Evolutionary conservation across 2,797 vertebrate species (phyloP).

Genomic region (Emys orbicularis): DNA sequence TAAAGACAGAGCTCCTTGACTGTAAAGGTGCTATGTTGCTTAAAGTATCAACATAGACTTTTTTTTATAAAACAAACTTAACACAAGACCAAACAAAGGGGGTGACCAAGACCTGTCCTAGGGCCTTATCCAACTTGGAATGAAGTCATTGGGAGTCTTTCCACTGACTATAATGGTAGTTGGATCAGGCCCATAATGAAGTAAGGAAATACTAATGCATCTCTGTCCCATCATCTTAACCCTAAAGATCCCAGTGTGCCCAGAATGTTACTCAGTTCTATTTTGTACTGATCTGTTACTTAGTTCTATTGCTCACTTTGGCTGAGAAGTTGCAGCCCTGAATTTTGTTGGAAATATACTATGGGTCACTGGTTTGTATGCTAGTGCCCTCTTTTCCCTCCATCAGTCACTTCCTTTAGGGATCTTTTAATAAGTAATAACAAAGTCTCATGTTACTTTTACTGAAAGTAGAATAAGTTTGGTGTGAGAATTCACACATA

Average conservation of each 20-base stretch:
- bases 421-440: background rate
- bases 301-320: background rate
- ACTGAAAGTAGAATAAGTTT: background rate
- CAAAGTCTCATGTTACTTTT: background rate
- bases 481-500: background rate
- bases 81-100: too few species aligned
- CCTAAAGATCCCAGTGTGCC: background rate
- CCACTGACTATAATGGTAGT: background rate
- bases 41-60: background rate
- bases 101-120: background rate
- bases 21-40: background rate
- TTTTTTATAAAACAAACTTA: background rate
- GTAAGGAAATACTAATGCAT: background rate
- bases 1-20: background rate
- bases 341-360: background rate
- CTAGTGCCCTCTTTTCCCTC: background rate
- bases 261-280: background rate
- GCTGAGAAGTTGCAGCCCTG: background rate
- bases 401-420: background rate
- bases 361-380: too few species aligned
- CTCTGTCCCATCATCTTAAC: background rate
- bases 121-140: background rate
- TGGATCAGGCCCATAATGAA: background rate
- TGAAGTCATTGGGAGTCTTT: background rate
- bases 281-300: background rate